Evolutionary conservation across 2,113 vertebrate genomes (phyloP).

Genomic region (Nycticryphes semicollaris): DNA sequence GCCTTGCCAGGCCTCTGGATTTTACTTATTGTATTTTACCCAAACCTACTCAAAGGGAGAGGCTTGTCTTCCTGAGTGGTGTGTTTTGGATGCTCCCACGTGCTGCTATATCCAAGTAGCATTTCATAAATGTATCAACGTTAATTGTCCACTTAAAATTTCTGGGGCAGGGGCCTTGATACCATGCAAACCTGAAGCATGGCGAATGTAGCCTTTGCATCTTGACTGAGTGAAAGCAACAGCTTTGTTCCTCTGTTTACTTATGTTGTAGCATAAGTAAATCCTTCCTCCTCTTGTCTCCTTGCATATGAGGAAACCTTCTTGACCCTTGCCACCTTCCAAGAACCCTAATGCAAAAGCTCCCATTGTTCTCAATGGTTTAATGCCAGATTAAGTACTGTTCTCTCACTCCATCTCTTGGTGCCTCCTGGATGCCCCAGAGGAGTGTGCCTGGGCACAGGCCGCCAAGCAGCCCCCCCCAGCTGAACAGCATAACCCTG

Average conservation of each 20-base stretch:
- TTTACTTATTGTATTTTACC: neutral
- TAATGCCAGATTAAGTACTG: neutral
- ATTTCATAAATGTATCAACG: neutral
- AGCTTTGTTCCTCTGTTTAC: neutral
- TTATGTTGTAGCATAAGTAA: neutral
- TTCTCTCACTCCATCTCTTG: rapidly evolving
- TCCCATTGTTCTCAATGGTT: neutral
- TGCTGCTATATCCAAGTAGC: neutral
- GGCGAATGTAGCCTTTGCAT: neutral
- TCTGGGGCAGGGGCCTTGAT: neutral
- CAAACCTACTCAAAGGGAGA: neutral
- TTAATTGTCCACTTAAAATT: neutral
- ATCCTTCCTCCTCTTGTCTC: neutral
- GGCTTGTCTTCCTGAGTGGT: neutral
- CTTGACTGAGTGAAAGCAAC: neutral
- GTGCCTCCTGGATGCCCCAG: neutral
- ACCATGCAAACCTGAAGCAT: neutral
- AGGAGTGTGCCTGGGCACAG: neutral
- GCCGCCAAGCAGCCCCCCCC: neutral
- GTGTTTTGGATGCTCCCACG: neutral
- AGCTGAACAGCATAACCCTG: neutral
- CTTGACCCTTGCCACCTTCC: rapidly evolving
- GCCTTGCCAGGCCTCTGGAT: neutral
- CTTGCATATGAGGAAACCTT: neutral
- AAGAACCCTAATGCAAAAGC: neutral